phyloP scores from a whole-genome alignment of 2,797 vertebrate species.

The Orestias chungarensis region DNA sequence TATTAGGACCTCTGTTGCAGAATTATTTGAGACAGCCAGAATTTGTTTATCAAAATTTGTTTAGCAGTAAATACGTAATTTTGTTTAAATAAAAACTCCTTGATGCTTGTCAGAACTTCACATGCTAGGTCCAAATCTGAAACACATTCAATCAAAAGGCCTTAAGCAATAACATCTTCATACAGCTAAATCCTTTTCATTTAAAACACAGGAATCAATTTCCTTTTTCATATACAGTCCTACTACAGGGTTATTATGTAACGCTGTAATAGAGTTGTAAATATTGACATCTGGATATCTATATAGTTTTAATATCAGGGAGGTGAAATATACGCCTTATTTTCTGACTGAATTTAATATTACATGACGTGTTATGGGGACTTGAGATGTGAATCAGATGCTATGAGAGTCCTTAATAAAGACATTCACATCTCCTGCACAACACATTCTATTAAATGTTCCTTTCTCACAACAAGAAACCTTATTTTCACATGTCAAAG shows the following conservation, averaged over 20 bases:
- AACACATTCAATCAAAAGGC: neutral
- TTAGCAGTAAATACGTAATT: neutral
- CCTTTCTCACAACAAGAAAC: neutral
- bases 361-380: neutral
- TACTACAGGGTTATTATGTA: neutral
- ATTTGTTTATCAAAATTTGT: too few relatives aligned
- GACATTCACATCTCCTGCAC: neutral
- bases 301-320: neutral
- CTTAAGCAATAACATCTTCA: neutral
- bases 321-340: neutral
- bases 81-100: neutral
- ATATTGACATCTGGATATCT: neutral
- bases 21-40: neutral
- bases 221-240: neutral
- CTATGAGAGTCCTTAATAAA: neutral
- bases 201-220: neutral
- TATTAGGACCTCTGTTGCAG: neutral
- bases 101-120: neutral
- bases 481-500: conserved; percentile 1
- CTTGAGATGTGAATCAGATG: neutral
- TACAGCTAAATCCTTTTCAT: neutral
- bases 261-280: neutral
- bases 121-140: neutral
- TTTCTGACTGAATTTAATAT: neutral
- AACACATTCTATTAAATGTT: conserved; percentile 14